These are phyloP conservation scores for Stomorhina lunata DNA, from an alignment of 2,888 invertebrate species.

Conservation along the genomic window DNA sequence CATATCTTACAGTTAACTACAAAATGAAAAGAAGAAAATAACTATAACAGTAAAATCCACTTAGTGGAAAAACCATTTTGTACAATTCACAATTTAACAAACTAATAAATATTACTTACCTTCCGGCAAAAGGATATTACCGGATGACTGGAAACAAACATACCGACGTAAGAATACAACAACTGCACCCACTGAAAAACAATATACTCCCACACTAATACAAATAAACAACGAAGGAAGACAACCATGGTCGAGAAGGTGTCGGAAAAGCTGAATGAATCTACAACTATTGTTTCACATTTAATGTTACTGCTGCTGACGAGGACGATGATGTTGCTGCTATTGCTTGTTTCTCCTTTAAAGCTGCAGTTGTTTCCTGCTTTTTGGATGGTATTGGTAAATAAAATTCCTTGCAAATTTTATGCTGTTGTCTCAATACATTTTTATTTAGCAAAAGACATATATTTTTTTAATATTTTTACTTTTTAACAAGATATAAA, in stretches of 20 bases:
- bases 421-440: conserved; percentile 52
- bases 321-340: conserved; percentile 7
- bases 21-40: neutral
- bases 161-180: conserved; percentile 12
- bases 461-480: conserved; percentile 29
- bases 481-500: conserved; percentile 58
- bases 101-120: conserved; percentile 78
- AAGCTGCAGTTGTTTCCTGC: neutral
- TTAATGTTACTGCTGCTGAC: conserved; percentile 39
- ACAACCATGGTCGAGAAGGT: conserved; percentile 28
- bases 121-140: conserved; percentile 73
- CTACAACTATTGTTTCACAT: neutral
- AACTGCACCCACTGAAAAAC: neutral
- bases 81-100: conserved; percentile 78
- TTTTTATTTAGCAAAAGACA: conserved; percentile 17
- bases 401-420: conserved; percentile 9
- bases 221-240: neutral
- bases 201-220: neutral
- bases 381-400: conserved; percentile 10
- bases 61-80: conserved; percentile 63
- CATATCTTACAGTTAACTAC: neutral
- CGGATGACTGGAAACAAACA: conserved; percentile 57
- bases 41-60: conserved; percentile 47
- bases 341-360: conserved; percentile 7
- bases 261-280: conserved; percentile 42